A percentile compares a stretch with the other conserved stretches of the same genome.
Evolutionary conservation across 2,797 vertebrate genomes (phyloP).

Genomic region (Gobio occitaniae): DNA sequence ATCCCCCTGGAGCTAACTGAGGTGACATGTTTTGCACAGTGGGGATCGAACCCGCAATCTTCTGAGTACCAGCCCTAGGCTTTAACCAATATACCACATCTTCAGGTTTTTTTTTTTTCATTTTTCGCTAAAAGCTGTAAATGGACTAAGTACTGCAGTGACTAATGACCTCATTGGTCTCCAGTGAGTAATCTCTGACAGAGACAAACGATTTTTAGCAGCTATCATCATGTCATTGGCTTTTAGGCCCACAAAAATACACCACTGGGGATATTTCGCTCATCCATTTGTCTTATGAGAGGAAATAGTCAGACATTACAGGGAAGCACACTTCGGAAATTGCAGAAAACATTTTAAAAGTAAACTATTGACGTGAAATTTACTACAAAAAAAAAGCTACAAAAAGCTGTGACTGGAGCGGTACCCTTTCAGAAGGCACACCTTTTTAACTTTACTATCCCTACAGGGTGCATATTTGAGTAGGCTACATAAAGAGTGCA

Average conservation of each 20-base stretch:
- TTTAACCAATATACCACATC: not conserved
- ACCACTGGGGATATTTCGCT: not conserved
- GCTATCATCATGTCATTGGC: not conserved
- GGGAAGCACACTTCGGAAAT: not conserved
- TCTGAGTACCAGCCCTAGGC: not conserved
- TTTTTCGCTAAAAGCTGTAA: constrained; percentile 16
- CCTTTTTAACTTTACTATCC: not conserved
- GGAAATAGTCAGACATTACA: constrained; percentile 6
- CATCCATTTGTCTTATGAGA: constrained; percentile 9
- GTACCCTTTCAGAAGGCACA: not conserved
- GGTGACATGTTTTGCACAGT: not conserved
- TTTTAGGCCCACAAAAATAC: constrained; percentile 23
- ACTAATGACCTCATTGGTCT: constrained; percentile 28
- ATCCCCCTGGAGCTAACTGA: not conserved
- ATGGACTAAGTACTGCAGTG: constrained; percentile 23
- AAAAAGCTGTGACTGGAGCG: not conserved
- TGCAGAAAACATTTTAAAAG: not conserved
- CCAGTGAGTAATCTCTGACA: constrained; percentile 15
- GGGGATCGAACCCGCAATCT: not conserved
- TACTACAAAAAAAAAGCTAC: too few relatives aligned
- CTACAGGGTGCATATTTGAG: too few relatives aligned
- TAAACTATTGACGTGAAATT: not conserved
- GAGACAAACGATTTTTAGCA: constrained; percentile 22
- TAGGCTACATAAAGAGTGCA: too few relatives aligned
- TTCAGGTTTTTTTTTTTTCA: not conserved